phyloP scores from a whole-genome alignment of 2,888 invertebrate species.

The Lissocephala sabroskyi region DNA sequence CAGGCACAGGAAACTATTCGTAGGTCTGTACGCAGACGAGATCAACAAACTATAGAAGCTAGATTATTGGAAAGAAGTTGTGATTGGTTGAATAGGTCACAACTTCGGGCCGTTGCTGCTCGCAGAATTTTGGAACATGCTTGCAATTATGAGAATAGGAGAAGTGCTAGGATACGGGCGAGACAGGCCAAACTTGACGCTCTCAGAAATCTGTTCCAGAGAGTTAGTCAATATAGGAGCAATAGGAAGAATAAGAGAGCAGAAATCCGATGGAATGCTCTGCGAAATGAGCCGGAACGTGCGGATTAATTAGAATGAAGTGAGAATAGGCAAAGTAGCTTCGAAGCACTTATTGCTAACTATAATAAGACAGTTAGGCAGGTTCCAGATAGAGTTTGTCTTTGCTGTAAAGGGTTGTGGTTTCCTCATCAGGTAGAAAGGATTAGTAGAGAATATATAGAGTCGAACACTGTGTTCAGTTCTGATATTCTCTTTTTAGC shows the following conservation, averaged over 20 bases:
- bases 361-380: background rate
- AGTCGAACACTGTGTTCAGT: too few relatives aligned
- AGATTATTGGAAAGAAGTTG: too few relatives aligned
- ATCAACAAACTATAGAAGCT: too few relatives aligned
- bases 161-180: too few relatives aligned
- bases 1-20: too few relatives aligned
- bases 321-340: background rate
- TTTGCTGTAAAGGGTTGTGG: background rate
- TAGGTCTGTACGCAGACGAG: too few relatives aligned
- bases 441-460: background rate
- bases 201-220: background rate
- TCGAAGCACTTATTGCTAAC: background rate
- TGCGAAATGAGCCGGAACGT: background rate
- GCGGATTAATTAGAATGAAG: background rate
- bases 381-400: background rate
- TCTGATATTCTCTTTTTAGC: background rate
- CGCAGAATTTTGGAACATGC: too few relatives aligned
- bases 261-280: background rate
- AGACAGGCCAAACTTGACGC: background rate
- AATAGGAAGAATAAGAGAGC: background rate
- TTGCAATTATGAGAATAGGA: too few relatives aligned
- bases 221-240: conserved; percentile 1
- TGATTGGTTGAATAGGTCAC: conserved; percentile 19
- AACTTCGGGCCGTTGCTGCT: conserved; percentile 1
- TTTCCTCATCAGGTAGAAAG: background rate